Base-by-base conservation (phyloP, 2,113 vertebrate species). In the Arenaria interpres region DNA sequence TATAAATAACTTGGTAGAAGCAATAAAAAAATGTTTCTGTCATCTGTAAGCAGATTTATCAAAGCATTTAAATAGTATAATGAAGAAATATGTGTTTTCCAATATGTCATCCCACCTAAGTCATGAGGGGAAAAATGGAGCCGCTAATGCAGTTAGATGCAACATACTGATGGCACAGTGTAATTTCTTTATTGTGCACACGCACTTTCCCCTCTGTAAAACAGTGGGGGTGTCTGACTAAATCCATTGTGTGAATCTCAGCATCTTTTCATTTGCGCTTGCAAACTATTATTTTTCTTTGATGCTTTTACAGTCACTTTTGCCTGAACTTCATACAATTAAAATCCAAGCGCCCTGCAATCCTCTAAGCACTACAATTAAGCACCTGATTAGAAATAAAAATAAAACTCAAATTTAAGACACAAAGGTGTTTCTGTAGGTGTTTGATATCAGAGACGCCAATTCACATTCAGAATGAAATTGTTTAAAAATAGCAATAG, bases 171-270 rank as follows among this genome's bases (percentile, higher is more conserved):
- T 87, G 84, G 45, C 78, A 82, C 74, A 39, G 48, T 89, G 66
- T 96, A 69, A 96, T 96, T 97, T 96, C 93, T 96, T 95, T 95
- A 92, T 97, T 95, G 84, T 85, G 51, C 89, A 83, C 48, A 66
- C 69, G 46, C 90, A 93, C 86, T 96, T 95, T 95, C 85, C 41
- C 60, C 20, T 93, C 77, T 82, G 14, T 92, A 67, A 93, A 93
- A 69, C 73, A 93, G 71, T 90, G 82, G 50, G 59, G 56, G 88
- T 94, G 45, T 88, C 84, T 76, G 39, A 95, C 50, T 83, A 94
- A 78, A 85, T 71, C 76, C 82, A 68, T 94, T 96, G 91, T 89
- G 88, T 93, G 96, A 77, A 93, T 91, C 45, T 85, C 89, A 76
- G 51, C 67, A 74, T 93, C 88, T 87, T 97, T 97, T 94, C 67